A percentile compares a stretch with the other conserved stretches of the same genome.
Evolutionary conservation across 2,797 vertebrate species (phyloP).

Genomic region (Pampus argenteus): DNA sequence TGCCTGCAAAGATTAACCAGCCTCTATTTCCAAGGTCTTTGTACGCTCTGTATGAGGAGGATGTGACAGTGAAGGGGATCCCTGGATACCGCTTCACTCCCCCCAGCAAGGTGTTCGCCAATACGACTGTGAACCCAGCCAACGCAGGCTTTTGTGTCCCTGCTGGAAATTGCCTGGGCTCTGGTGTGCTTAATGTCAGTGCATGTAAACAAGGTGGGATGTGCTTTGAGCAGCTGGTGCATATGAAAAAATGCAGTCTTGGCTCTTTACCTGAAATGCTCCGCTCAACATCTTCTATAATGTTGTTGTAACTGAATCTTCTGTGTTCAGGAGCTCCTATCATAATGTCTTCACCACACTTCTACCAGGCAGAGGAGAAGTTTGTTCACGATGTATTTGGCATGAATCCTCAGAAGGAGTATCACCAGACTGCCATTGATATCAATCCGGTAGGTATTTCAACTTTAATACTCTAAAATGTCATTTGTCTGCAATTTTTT

Average conservation of each 20-base stretch:
- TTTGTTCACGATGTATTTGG: conserved; percentile 87
- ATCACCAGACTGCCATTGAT: conserved; percentile 91
- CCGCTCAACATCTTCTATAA: background rate
- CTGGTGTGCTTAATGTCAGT: conserved; percentile 93
- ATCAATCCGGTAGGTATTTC: conserved; percentile 90
- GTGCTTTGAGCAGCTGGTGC: background rate
- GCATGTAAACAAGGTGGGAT: conserved; percentile 90
- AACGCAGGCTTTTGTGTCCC: conserved; percentile 95
- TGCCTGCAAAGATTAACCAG: conserved; percentile 23
- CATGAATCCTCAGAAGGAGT: conserved; percentile 89
- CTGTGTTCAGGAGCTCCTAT: conserved; percentile 90
- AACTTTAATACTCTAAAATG: background rate
- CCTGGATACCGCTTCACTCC: conserved; percentile 89
- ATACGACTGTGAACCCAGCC: conserved; percentile 86
- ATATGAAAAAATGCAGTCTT: background rate
- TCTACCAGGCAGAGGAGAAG: conserved; percentile 92
- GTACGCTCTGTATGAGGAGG: conserved; percentile 88
- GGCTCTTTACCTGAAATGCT: background rate
- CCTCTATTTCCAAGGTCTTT: conserved; percentile 86
- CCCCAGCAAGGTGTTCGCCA: conserved; percentile 89
- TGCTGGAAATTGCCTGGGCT: conserved; percentile 88
- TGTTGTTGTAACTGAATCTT: conserved; percentile 2
- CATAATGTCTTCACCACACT: conserved; percentile 95
- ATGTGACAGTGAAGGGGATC: conserved; percentile 85
- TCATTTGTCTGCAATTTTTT: background rate